Evolutionary conservation across 2,888 invertebrate species (phyloP).

Genomic region (Bugulina stolonifera): DNA sequence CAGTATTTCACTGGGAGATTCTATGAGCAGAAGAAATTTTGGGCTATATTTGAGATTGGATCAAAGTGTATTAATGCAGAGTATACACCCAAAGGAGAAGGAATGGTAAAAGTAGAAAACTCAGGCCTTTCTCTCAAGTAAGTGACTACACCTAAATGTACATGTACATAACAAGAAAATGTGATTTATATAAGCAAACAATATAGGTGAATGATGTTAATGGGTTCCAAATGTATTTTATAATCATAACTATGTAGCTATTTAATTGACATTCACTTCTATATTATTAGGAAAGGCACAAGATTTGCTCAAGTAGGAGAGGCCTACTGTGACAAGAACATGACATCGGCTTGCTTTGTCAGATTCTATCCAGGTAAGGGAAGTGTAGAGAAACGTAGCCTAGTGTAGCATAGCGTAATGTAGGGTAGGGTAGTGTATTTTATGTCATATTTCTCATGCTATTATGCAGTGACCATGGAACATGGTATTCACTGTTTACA

Average conservation of each 20-base stretch:
- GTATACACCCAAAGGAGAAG: background rate
- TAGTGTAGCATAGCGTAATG: no score
- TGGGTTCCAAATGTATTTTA: no score
- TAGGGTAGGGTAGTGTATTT: no score
- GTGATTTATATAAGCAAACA: background rate
- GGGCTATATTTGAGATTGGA: slow-evolving; percentile 4
- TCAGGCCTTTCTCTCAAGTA: slow-evolving; percentile 7
- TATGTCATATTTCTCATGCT: no score
- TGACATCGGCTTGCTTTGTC: background rate
- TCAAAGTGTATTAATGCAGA: slow-evolving; percentile 2
- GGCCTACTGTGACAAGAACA: slow-evolving; percentile 5
- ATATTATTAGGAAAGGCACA: background rate
- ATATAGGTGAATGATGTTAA: background rate
- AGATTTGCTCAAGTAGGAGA: background rate
- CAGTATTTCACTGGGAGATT: slow-evolving; percentile 7
- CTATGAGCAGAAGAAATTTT: slow-evolving; percentile 10
- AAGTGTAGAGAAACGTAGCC: no score
- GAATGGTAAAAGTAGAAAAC: background rate
- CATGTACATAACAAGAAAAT: background rate
- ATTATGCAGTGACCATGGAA: no score
- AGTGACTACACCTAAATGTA: background rate
- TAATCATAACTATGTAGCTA: no score
- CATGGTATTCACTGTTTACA: no score
- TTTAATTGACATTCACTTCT: no score
- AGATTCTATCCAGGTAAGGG: slow-evolving; percentile 7